Percentiles rank a stretch among this genome's conserved stretches.
Conservation (phyloP, 2,113 vertebrate species). For the Nothocercus julius region DNA sequence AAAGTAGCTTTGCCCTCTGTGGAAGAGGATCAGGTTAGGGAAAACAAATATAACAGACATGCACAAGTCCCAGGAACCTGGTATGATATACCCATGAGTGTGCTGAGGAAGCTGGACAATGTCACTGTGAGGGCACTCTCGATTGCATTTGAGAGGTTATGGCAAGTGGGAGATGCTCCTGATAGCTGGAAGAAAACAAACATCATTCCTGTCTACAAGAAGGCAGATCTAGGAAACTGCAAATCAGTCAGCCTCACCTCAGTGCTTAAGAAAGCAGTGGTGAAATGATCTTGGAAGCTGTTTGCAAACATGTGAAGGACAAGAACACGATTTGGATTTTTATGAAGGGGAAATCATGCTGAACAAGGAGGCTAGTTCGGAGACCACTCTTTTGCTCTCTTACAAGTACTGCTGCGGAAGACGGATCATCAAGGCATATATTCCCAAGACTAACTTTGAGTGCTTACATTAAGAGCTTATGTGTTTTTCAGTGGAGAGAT, state of each 20-base stretch:
- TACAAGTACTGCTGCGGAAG: neutral
- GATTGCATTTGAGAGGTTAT: neutral
- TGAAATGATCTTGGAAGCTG: neutral
- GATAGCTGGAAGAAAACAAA: neutral
- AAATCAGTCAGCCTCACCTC: neutral
- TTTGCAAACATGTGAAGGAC: neutral
- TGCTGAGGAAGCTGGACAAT: neutral
- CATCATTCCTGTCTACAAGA: neutral
- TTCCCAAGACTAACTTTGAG: neutral
- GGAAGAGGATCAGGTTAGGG: neutral
- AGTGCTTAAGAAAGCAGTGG: neutral
- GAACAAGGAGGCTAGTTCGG: neutral
- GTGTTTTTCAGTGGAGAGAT: neutral
- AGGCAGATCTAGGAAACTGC: neutral
- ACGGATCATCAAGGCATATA: neutral
- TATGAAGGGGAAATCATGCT: neutral
- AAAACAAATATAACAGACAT: neutral
- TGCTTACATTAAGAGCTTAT: neutral
- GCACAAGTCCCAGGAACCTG: neutral
- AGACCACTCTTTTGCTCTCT: neutral
- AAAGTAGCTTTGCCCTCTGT: accelerated
- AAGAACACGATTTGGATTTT: neutral
- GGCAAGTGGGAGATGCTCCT: neutral
- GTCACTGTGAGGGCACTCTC: neutral
- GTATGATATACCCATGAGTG: neutral